Conservation (phyloP, 1,140 invertebrate species). For the Lepidurus arcticus region DNA sequence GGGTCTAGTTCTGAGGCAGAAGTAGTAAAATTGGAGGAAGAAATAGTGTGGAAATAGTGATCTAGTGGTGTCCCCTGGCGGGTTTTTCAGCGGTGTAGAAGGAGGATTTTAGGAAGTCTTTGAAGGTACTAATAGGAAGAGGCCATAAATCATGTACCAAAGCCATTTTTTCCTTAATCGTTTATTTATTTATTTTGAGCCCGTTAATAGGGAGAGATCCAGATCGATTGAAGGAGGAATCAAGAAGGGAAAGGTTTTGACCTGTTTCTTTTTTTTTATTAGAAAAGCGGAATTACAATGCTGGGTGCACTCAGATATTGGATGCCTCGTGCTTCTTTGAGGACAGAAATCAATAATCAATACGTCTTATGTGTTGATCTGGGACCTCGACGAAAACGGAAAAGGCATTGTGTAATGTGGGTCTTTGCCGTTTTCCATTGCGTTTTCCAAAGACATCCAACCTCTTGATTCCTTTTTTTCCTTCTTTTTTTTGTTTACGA, state of each 20-base stretch:
- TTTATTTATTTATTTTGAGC: no score
- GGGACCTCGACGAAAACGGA: neutral
- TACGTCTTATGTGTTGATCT: conserved; percentile 16
- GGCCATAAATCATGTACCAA: no score
- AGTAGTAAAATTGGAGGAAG: no score
- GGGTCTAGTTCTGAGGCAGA: no score
- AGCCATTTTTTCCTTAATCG: no score
- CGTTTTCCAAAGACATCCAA: neutral
- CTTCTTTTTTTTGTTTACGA: neutral
- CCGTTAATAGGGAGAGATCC: neutral
- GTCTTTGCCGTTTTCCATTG: neutral
- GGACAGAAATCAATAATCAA: neutral
- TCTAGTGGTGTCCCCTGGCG: no score
- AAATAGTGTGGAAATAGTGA: no score
- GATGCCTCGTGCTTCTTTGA: conserved; percentile 5
- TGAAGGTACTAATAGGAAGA: no score
- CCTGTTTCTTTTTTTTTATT: neutral
- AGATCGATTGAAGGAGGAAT: neutral
- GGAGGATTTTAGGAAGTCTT: no score
- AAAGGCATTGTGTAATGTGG: conserved; percentile 3
- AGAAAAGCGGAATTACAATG: conserved; percentile 1
- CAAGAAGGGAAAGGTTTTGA: neutral
- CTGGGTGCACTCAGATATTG: conserved; percentile 17
- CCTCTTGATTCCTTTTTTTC: neutral
- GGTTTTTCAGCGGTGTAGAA: no score